Conservation (phyloP, 2,888 invertebrate species). For the Machimus rusticus region DNA sequence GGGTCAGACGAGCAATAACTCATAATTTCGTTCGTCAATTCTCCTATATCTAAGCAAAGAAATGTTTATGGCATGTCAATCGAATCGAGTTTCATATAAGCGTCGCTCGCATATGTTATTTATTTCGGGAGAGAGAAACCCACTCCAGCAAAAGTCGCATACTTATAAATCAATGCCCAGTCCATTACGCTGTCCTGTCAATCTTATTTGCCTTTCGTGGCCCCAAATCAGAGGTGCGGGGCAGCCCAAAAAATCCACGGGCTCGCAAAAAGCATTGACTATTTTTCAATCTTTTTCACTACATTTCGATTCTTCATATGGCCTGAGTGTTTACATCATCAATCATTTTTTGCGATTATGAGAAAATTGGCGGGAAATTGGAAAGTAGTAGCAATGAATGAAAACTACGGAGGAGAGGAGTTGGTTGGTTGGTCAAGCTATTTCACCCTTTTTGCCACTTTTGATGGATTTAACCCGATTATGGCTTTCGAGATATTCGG, state of each 20-base stretch:
- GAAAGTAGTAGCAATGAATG: conserved; percentile 20
- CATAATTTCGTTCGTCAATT: background rate
- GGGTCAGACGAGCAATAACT: background rate
- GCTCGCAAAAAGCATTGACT: background rate
- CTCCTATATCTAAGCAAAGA: background rate
- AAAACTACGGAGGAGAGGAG: background rate
- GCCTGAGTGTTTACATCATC: conserved; percentile 31
- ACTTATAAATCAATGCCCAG: background rate
- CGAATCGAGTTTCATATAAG: background rate
- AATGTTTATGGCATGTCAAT: background rate
- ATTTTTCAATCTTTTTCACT: conserved; percentile 17
- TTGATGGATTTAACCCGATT: conserved; percentile 23
- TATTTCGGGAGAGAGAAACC: background rate
- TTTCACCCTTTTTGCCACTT: conserved; percentile 10
- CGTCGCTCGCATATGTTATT: background rate
- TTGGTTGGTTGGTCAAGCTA: conserved; percentile 1
- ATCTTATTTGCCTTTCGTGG: background rate
- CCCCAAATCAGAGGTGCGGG: background rate
- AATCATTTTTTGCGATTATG: conserved; percentile 30
- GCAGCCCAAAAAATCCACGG: background rate
- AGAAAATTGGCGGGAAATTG: conserved; percentile 28
- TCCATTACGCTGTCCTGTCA: conserved; percentile 21
- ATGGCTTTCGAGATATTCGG: background rate
- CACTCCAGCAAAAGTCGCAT: background rate
- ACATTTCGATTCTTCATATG: conserved; percentile 18